Percentiles rank a stretch among this genome's conserved stretches.
These are phyloP conservation scores for Lithophane semibrunnea DNA, from an alignment of 2,888 invertebrate species.

Conservation along the genomic window DNA sequence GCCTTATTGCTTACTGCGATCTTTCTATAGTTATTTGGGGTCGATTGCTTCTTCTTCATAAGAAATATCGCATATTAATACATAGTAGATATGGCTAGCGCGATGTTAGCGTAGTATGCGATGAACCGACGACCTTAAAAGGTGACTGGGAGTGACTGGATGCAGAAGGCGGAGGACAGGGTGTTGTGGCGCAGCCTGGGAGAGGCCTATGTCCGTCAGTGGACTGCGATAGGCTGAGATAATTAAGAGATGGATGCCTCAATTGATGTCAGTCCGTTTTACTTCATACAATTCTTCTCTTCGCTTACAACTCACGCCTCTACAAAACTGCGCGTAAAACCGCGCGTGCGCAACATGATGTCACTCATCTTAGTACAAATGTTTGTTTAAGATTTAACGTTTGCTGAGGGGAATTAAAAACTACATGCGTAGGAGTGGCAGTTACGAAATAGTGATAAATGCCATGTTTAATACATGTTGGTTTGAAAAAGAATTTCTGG, in stretches of 20 bases:
- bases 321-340: slow-evolving; percentile 50
- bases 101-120: too few species aligned
- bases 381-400: slow-evolving; percentile 75
- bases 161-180: too few species aligned
- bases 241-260: too few species aligned
- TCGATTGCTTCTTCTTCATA: too few species aligned
- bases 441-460: slow-evolving; percentile 66
- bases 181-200: too few species aligned
- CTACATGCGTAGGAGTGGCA: slow-evolving; percentile 62
- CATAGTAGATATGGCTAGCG: too few species aligned
- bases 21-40: not conserved
- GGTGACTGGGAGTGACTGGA: too few species aligned
- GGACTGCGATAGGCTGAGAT: too few species aligned
- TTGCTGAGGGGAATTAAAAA: slow-evolving; percentile 72
- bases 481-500: not conserved
- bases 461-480: not conserved
- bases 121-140: too few species aligned
- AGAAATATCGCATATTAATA: too few species aligned
- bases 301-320: slow-evolving; percentile 7
- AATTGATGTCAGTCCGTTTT: not conserved
- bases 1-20: too few species aligned
- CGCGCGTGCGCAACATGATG: slow-evolving; percentile 72
- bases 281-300: not conserved
- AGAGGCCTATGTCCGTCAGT: too few species aligned
- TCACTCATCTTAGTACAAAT: slow-evolving; percentile 75